Percentiles rank a stretch among this genome's conserved stretches.
These are phyloP conservation scores for Drosophila grimshawi DNA, from an alignment of 1,140 invertebrate genomes.

Conservation along the genomic window DNA sequence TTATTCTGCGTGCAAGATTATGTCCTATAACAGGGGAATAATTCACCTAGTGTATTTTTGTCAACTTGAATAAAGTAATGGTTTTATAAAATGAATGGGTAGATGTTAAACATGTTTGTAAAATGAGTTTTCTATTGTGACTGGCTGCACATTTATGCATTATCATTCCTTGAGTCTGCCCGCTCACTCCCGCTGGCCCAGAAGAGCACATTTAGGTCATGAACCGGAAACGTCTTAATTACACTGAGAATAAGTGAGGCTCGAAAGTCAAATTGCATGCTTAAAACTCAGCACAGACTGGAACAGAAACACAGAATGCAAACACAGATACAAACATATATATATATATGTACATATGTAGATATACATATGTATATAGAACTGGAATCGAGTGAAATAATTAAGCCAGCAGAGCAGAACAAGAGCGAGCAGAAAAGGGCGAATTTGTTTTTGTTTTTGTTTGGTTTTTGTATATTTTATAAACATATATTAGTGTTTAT, in stretches of 20 bases:
- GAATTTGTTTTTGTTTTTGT: constrained; percentile 18
- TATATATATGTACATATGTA: constrained; percentile 3
- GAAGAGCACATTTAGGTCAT: constrained; percentile 69
- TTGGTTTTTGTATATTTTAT: constrained; percentile 1
- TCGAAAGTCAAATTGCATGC: constrained; percentile 73
- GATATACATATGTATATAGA: constrained; percentile 47
- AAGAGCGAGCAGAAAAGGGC: constrained; percentile 35
- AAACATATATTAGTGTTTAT: not conserved
- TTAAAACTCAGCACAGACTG: constrained; percentile 9
- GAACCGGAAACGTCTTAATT: constrained; percentile 77
- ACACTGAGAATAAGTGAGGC: constrained; percentile 68
- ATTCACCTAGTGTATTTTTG: too few species aligned
- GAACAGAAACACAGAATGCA: constrained; percentile 5
- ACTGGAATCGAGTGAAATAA: constrained; percentile 66
- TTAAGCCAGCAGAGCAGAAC: constrained; percentile 71
- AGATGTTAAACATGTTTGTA: not conserved
- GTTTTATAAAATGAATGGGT: too few species aligned
- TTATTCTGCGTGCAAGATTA: too few species aligned
- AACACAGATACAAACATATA: not conserved
- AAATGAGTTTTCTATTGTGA: not conserved
- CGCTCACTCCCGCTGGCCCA: constrained; percentile 22
- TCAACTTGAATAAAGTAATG: too few species aligned
- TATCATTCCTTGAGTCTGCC: not conserved
- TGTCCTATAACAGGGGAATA: too few species aligned
- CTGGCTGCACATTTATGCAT: not conserved